These are phyloP conservation scores for Alethe castanea DNA, from an alignment of 2,113 vertebrate genomes.

Conservation along the genomic window DNA sequence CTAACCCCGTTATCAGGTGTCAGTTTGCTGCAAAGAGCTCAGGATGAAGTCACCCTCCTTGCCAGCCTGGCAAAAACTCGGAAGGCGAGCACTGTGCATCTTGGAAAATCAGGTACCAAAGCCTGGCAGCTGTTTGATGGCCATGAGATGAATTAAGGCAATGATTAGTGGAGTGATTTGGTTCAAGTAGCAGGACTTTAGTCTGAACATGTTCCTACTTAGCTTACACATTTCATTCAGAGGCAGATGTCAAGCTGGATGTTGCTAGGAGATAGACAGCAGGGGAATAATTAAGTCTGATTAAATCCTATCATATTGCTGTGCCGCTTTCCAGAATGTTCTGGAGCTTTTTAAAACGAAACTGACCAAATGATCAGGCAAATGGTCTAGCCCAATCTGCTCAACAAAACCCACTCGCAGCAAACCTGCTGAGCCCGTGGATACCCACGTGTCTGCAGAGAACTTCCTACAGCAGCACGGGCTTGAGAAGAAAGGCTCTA, in stretches of 20 bases:
- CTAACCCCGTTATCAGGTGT: background rate
- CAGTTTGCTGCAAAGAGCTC: background rate
- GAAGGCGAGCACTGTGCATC: accelerated
- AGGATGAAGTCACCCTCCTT: background rate
- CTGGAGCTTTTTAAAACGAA: constrained; percentile 1
- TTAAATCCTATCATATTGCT: constrained; percentile 51
- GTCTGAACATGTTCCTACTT: constrained; percentile 35
- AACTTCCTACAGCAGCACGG: background rate
- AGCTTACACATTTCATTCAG: constrained; percentile 22
- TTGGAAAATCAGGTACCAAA: background rate
- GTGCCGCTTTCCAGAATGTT: background rate
- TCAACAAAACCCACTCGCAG: background rate
- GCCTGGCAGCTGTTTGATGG: background rate
- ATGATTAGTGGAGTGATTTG: constrained; percentile 37
- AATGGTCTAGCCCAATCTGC: background rate
- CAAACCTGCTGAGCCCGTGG: background rate
- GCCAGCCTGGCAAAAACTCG: background rate
- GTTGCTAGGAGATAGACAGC: constrained; percentile 55
- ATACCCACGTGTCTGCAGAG: background rate
- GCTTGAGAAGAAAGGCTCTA: background rate
- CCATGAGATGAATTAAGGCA: background rate
- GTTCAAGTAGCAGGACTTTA: constrained; percentile 12
- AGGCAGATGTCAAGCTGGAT: constrained; percentile 63
- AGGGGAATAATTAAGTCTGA: constrained; percentile 59
- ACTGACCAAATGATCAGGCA: constrained; percentile 1